A percentile compares a stretch with the other conserved stretches of the same genome.
Conservation (phyloP, 2,888 invertebrate genomes). For the Syrista parreyssii region DNA sequence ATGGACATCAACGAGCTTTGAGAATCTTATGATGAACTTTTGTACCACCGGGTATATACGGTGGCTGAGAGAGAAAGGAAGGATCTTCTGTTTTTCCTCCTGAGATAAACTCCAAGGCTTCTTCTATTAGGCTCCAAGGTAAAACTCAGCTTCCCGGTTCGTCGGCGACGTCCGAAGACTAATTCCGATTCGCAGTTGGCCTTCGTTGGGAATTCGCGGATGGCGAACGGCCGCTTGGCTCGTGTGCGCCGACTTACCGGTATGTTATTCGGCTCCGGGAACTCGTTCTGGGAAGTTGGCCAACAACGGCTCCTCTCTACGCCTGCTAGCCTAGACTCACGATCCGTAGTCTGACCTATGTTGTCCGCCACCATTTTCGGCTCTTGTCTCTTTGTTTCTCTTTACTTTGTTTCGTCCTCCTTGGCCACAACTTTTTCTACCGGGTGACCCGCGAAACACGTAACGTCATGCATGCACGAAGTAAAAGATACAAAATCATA, state of each 20-base stretch:
- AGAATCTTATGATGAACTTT: not conserved
- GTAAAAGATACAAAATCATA: not conserved
- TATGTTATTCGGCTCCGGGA: constrained; percentile 1
- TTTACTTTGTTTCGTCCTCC: not conserved
- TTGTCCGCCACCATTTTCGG: constrained; percentile 4
- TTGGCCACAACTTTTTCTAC: not conserved
- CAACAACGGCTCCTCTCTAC: not conserved
- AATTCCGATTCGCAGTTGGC: not conserved
- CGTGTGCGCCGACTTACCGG: not conserved
- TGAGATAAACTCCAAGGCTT: not conserved
- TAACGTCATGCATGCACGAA: not conserved
- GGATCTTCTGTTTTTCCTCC: not conserved
- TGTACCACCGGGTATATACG: not conserved
- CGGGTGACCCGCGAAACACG: not conserved
- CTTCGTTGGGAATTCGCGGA: constrained; percentile 4
- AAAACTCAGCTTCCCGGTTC: not conserved
- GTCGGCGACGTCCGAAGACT: not conserved
- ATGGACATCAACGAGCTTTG: not conserved
- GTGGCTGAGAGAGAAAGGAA: not conserved
- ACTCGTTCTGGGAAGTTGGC: constrained; percentile 9
- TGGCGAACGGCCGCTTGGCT: not conserved
- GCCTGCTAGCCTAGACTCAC: constrained; percentile 3
- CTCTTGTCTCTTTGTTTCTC: constrained; percentile 3
- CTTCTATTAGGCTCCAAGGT: not conserved
- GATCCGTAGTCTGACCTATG: constrained; percentile 2